Percentiles rank a stretch among this genome's conserved stretches.
These are phyloP conservation scores for Mongoloraphidia duomilia DNA, from an alignment of 2,888 invertebrate species.

Conservation along the genomic window DNA sequence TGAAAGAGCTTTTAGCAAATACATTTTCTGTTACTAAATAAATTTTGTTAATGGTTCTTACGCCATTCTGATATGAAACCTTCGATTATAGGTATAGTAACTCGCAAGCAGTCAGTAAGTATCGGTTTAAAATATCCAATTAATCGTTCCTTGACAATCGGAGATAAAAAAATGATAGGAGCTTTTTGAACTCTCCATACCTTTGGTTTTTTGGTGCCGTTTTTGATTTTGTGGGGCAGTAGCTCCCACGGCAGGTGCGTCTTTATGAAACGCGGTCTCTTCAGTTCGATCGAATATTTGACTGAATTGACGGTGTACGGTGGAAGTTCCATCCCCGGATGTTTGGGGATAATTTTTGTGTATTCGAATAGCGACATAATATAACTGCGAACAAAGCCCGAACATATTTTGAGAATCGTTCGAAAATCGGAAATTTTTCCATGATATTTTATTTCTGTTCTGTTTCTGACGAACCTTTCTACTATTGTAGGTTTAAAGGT, in stretches of 20 bases:
- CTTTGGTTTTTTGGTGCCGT: conserved; percentile 27
- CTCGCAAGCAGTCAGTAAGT: no score
- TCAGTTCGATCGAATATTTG: conserved; percentile 25
- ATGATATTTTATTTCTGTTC: background rate
- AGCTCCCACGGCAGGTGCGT: conserved; percentile 46
- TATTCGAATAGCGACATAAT: conserved; percentile 29
- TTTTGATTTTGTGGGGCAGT: conserved; percentile 35
- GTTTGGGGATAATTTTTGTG: conserved; percentile 21
- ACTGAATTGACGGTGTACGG: conserved; percentile 14
- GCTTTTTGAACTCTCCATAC: conserved; percentile 10
- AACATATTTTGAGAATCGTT: background rate
- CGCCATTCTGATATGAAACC: no score
- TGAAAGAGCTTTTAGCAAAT: no score
- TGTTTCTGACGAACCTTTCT: no score
- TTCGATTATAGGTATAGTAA: no score
- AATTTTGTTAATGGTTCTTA: no score
- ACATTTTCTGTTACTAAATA: no score
- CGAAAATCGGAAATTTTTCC: background rate
- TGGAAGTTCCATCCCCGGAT: conserved; percentile 18
- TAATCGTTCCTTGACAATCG: no score
- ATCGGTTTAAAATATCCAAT: no score
- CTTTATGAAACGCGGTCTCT: conserved; percentile 44
- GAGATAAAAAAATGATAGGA: no score
- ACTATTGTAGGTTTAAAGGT: no score
- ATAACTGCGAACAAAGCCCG: conserved; percentile 20